These are phyloP conservation scores for Pogonognathellus flavescens DNA, from an alignment of 1,140 invertebrate genomes.

Conservation along the genomic window DNA sequence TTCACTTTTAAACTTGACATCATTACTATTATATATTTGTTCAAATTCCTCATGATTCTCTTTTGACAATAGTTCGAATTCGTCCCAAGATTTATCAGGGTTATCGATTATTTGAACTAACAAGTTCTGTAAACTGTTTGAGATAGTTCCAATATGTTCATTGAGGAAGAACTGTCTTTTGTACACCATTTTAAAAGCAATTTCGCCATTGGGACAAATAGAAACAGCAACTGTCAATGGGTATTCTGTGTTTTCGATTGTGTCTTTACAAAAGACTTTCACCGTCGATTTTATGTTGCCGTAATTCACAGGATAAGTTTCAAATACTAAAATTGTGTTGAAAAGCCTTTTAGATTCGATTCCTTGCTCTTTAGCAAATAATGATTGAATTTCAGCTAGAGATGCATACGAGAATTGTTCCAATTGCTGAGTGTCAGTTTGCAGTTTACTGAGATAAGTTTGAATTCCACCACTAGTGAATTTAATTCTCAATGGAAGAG, in stretches of 20 bases:
- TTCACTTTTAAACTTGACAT: neutral
- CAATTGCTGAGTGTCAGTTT: neutral
- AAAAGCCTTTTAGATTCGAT: neutral
- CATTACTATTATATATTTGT: neutral
- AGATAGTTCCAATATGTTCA: neutral
- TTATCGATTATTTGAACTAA: neutral
- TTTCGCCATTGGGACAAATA: neutral
- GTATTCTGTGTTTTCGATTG: conserved; percentile 9
- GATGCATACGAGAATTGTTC: neutral
- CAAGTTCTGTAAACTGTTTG: neutral
- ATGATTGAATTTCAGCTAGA: neutral
- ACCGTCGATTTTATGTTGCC: neutral
- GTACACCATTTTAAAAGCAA: neutral
- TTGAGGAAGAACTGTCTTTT: neutral
- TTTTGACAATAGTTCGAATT: neutral
- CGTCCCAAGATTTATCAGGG: neutral
- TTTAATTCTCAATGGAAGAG: conserved; percentile 4
- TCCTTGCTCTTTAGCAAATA: neutral
- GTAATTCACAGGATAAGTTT: neutral
- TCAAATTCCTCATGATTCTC: neutral
- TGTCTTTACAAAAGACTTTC: conserved; percentile 1
- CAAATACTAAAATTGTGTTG: conserved; percentile 22
- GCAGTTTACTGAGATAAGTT: neutral
- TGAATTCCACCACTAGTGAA: neutral
- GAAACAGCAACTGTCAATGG: neutral